Evolutionary conservation across 2,888 invertebrate species (phyloP).

Genomic region (Synergus itoensis): DNA sequence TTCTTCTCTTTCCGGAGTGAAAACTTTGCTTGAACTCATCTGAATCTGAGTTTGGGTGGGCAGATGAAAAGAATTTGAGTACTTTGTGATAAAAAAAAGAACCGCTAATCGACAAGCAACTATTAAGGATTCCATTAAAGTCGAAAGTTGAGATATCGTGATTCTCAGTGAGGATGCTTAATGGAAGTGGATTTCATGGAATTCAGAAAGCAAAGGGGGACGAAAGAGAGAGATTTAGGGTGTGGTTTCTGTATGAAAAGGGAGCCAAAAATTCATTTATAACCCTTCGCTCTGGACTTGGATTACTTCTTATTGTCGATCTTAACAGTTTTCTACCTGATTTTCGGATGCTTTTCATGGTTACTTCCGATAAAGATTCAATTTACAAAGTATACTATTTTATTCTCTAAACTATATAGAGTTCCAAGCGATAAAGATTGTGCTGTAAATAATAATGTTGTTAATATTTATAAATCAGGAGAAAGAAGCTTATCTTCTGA

Average conservation of each 20-base stretch:
- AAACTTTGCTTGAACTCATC: background rate
- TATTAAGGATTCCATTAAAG: constrained; percentile 57
- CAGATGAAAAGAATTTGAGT: background rate
- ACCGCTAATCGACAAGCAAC: constrained; percentile 44
- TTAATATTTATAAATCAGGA: constrained; percentile 3
- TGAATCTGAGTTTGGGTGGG: background rate
- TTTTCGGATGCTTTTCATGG: background rate
- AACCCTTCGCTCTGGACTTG: background rate
- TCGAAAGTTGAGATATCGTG: constrained; percentile 55
- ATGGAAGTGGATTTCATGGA: background rate
- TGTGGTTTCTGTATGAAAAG: background rate
- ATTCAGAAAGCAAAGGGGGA: background rate
- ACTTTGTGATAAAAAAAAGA: background rate
- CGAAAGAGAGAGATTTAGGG: background rate
- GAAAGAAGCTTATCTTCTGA: background rate
- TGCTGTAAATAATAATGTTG: no score
- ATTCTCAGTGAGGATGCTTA: constrained; percentile 7
- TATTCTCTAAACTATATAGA: background rate
- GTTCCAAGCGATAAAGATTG: background rate
- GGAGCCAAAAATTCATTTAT: background rate
- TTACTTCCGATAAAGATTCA: background rate
- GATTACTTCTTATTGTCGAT: background rate
- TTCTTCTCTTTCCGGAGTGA: background rate
- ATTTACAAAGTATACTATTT: background rate
- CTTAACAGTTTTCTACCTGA: background rate